Evolutionary conservation across 1,140 invertebrate species (phyloP), one percentile per base, ranked within the genome.

Genomic region (Drosophila athabasca): DNA sequence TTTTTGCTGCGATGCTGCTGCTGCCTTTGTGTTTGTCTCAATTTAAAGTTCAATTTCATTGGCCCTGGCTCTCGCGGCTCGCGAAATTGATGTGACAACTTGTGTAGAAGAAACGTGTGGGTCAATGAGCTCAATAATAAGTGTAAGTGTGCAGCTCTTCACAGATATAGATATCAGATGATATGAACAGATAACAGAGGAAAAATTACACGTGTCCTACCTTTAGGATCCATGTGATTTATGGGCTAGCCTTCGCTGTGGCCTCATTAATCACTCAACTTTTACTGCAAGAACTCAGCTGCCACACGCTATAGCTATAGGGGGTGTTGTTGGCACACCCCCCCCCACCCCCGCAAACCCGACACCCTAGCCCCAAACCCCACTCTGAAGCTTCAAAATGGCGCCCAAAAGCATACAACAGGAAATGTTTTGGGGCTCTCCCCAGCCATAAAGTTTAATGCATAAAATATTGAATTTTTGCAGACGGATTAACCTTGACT

Each of bases 401-500:
- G 75, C 83, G 69, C 83, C 78, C 62, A 76, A 87, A 87, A 87
- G 82, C 83, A 87, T 71, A 87, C 82, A 79, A 58, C 78, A 82
- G 76, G 77, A 83, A 74, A 75, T 75, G 58, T 70, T 69, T 57
- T 79, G 76, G 76, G 66, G 31, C 8, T 31, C 24, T 26, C 24
- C 24, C 24, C 24, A 24, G 53, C 70, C 77, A 90, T 79, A 77
- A 90, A 90, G 64, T 90, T 90, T 83, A 90, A 90, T 90, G 87
- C 83, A 90, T 88, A 88, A 90, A 90, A 84, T 90, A 90, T 90
- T 90, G 83, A 90, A 90, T 90, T 90, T 90, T 90, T 84, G 88
- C 90, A 91, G 80, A 91, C 87, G 83, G 90, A 91, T 91, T 91
- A 91, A 91, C 90, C 90, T 91, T 91, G 90, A 91, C 90, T 91